Conservation (phyloP, 2,113 vertebrate species). For the Cryptotis parvus region DNA sequence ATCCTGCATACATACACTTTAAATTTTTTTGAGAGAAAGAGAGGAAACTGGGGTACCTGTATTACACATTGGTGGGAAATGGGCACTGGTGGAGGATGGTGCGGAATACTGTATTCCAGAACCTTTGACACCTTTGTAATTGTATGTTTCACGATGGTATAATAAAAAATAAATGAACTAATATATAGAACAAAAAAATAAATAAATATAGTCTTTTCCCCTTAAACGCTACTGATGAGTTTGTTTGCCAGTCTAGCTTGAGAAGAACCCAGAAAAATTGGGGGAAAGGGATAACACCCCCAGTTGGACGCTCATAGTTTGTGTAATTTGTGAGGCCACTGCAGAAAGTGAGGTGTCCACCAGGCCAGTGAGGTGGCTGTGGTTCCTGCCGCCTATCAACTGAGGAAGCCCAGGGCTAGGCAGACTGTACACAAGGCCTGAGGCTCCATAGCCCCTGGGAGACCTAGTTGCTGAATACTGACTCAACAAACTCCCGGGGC, state of each 20-base stretch:
- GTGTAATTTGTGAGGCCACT: background rate
- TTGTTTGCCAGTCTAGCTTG: background rate
- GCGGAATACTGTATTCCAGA: too few relatives aligned
- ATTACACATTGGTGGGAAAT: too few relatives aligned
- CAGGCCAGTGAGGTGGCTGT: background rate
- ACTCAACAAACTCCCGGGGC: background rate
- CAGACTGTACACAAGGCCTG: background rate
- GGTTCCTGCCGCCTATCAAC: background rate
- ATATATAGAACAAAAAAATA: too few relatives aligned
- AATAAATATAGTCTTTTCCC: background rate
- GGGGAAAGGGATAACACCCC: background rate
- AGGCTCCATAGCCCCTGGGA: background rate
- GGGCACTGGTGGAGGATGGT: too few relatives aligned
- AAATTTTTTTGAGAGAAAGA: too few relatives aligned
- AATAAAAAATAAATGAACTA: too few relatives aligned
- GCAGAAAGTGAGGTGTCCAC: background rate
- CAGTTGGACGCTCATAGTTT: background rate
- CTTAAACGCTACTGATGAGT: background rate
- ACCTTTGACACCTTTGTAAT: too few relatives aligned
- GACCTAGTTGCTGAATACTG: background rate
- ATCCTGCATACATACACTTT: background rate
- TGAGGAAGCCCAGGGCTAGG: background rate
- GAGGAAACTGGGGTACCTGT: too few relatives aligned
- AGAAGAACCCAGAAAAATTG: background rate
- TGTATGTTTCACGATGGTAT: too few relatives aligned